Conservation (phyloP, 2,888 invertebrate species). For the Acanthosoma haemorrhoidale region DNA sequence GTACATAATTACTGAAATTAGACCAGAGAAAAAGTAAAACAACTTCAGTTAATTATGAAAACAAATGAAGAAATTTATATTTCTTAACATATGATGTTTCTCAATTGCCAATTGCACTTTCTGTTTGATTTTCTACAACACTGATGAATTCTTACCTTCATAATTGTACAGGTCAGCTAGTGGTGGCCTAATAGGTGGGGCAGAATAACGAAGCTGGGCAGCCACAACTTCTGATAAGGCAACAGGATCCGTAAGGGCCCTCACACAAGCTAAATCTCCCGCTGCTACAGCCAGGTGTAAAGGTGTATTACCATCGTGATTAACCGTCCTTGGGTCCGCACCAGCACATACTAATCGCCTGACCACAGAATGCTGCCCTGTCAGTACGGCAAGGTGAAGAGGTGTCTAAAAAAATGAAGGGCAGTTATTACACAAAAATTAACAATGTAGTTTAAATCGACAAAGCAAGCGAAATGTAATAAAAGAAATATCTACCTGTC, state of each 20-base stretch:
- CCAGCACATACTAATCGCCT: slow-evolving; percentile 76
- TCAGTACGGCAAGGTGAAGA: slow-evolving; percentile 79
- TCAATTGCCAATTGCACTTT: too few species aligned
- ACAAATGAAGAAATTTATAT: too few species aligned
- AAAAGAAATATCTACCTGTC: slow-evolving; percentile 49
- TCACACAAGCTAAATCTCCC: slow-evolving; percentile 65
- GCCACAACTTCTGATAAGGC: slow-evolving; percentile 46
- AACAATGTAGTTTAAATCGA: neutral
- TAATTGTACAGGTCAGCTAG: slow-evolving; percentile 38
- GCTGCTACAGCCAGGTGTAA: slow-evolving; percentile 73
- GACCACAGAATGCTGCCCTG: slow-evolving; percentile 66
- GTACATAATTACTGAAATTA: too few species aligned
- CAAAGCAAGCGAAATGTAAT: neutral
- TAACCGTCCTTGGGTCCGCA: slow-evolving; percentile 59
- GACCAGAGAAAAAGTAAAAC: too few species aligned
- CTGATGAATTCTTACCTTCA: slow-evolving; percentile 32
- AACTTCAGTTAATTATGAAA: too few species aligned
- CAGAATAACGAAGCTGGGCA: slow-evolving; percentile 55
- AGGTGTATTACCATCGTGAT: slow-evolving; percentile 76
- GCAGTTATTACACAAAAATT: neutral
- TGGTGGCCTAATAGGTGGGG: slow-evolving; percentile 22
- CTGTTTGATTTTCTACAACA: too few species aligned
- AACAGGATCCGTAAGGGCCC: slow-evolving; percentile 56
- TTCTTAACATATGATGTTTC: too few species aligned
- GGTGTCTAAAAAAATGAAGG: slow-evolving; percentile 54